These are phyloP conservation scores for Arbacia lixula DNA, from an alignment of 53 echinoderm and acorn worm genomes.

Conservation along the genomic window DNA sequence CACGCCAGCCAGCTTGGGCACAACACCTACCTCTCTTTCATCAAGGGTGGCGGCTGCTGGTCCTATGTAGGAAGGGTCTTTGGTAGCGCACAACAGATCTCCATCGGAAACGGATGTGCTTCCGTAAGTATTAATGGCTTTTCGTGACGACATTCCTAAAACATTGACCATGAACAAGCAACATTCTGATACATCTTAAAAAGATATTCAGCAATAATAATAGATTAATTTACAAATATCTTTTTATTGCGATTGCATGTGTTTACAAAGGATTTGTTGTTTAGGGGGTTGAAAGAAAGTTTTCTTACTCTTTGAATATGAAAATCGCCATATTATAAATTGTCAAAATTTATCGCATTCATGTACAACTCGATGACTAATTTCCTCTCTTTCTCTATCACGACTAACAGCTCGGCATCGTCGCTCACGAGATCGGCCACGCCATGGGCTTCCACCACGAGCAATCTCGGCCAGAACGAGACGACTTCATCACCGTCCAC, in stretches of 20 bases:
- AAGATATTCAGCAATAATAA: too few species aligned
- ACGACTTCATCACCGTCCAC: slow-evolving; percentile 74
- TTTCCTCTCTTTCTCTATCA: neutral
- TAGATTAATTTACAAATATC: too few species aligned
- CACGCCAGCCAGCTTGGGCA: slow-evolving; percentile 3
- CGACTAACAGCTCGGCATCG: slow-evolving; percentile 67
- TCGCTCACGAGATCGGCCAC: slow-evolving; percentile 92
- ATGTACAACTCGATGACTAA: too few species aligned
- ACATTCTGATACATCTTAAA: too few species aligned
- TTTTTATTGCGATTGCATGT: too few species aligned
- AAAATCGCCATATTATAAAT: too few species aligned
- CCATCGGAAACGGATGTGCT: slow-evolving; percentile 33
- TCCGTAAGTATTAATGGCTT: slow-evolving; percentile 41
- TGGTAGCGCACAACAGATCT: slow-evolving; percentile 10
- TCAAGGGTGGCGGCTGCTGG: slow-evolving; percentile 39
- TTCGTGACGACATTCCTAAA: too few species aligned
- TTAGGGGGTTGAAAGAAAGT: too few species aligned
- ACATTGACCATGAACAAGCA: too few species aligned
- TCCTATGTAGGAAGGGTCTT: slow-evolving; percentile 41
- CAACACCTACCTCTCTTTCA: neutral
- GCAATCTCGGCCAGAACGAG: slow-evolving; percentile 92
- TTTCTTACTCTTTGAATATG: too few species aligned
- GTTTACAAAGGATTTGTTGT: too few species aligned
- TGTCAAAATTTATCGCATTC: too few species aligned
- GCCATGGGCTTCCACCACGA: slow-evolving; percentile 95